Base-by-base conservation (phyloP, 2,888 invertebrate genomes). In the Therioaphis trifolii region DNA sequence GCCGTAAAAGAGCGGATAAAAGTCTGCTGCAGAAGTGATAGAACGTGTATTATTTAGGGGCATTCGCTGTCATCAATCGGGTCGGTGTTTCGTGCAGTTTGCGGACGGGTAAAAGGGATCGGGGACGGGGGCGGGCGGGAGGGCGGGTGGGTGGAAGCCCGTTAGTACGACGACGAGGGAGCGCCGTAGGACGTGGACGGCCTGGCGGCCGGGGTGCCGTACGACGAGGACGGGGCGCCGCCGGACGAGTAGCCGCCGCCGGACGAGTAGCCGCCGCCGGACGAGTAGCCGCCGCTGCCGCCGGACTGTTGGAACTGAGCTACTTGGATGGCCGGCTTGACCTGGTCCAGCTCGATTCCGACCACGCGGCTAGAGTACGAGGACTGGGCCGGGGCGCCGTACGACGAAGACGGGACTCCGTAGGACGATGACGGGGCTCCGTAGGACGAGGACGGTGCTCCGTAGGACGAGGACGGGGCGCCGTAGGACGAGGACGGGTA, bases 271-370 rank as follows among this genome's bases (percentile, higher is more conserved):
- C 88, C 88, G 87, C n/a, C 90, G 89, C 90, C 90, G 86, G 91
- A 89, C 15, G 90, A 89, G 85, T 87, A 87, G 46, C 87, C 87
- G 84, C 89, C 88, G 79, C 88, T 88, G 87, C 91, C 90, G 89
- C 90, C 90, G 86, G 91, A 89, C 90, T 95, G 94, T 87, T 93
- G 92, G 91, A 93, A 95, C 88, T 95, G 95, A 66, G 95, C 95
- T 86, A 95, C 95, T 89, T 95, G 95, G 89, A 95, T 94, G 87
- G 95, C 95, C 87, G 95, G 95, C 87, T 94, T 94, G 88, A 95
- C 94, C 86, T 94, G 95, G 87, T 95, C 95, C 86, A 95, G 92
- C 89, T 94, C 93, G 89, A 95, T 93, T 86, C 95, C 95, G 86
- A 95, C 94, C 84, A 95, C 95, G 87, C 93, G 92, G 85, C 90